These are phyloP conservation scores for Gerosis bhagava DNA, from an alignment of 2,888 invertebrate genomes.

Conservation along the genomic window DNA sequence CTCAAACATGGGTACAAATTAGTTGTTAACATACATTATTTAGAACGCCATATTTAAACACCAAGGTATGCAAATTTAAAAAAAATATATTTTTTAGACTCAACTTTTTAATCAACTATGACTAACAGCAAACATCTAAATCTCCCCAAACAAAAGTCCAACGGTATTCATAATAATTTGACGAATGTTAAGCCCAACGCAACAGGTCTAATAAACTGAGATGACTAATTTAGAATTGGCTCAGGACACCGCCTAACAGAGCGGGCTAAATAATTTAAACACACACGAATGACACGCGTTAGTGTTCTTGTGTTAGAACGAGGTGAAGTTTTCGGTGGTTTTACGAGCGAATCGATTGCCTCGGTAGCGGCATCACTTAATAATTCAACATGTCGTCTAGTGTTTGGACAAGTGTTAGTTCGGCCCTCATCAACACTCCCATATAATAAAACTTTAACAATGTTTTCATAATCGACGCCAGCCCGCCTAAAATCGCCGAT, in stretches of 20 bases:
- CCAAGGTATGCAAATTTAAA: too few species aligned
- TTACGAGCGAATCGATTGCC: constrained; percentile 71
- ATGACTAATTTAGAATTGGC: constrained; percentile 6
- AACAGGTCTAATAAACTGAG: constrained; percentile 15
- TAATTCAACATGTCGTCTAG: constrained; percentile 68
- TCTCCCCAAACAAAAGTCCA: too few species aligned
- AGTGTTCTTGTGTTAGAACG: neutral
- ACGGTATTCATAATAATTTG: constrained; percentile 7
- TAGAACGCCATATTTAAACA: too few species aligned
- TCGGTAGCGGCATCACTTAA: constrained; percentile 61
- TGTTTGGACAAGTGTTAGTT: constrained; percentile 77
- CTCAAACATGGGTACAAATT: too few species aligned
- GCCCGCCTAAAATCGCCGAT: constrained; percentile 51
- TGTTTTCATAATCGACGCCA: constrained; percentile 76
- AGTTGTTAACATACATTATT: too few species aligned
- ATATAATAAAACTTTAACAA: constrained; percentile 78
- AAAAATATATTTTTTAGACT: too few species aligned
- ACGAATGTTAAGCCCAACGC: constrained; percentile 11
- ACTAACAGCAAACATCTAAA: constrained; percentile 44
- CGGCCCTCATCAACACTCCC: constrained; percentile 75
- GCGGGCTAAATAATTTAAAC: constrained; percentile 1
- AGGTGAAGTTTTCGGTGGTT: constrained; percentile 41
- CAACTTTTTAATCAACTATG: constrained; percentile 70
- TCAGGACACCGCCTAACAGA: constrained; percentile 7
- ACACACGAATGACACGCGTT: constrained; percentile 16